phyloP scores from a whole-genome alignment of 2,888 invertebrate species.

The Caenorhabditis doughertyi region DNA sequence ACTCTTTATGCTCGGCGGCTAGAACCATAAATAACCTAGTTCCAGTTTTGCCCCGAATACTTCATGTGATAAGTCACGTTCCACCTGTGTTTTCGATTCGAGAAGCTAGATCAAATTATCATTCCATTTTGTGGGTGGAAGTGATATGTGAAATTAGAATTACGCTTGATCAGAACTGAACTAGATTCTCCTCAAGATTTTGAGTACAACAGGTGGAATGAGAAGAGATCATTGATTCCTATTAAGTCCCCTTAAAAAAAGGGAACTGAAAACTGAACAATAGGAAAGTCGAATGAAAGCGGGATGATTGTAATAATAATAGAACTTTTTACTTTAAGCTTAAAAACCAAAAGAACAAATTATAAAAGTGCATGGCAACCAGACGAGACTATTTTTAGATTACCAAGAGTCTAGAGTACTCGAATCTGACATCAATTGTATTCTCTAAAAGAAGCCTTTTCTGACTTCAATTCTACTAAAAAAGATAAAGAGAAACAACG shows the following conservation, averaged over 20 bases:
- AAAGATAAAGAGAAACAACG: background rate
- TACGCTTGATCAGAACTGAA: background rate
- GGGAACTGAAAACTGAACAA: too few species aligned
- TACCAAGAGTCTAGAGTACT: background rate
- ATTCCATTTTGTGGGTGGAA: background rate
- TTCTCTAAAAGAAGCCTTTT: too few species aligned
- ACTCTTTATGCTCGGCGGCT: too few species aligned
- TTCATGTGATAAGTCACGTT: constrained; percentile 47
- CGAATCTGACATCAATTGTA: constrained; percentile 14
- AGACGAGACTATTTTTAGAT: constrained; percentile 15
- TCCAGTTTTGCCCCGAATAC: constrained; percentile 1
- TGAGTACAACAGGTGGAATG: background rate
- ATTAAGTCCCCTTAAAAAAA: too few species aligned
- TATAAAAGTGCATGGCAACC: background rate
- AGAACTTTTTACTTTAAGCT: background rate
- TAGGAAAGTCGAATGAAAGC: too few species aligned
- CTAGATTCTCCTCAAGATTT: constrained; percentile 16
- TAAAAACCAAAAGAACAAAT: constrained; percentile 10
- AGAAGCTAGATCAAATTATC: constrained; percentile 19
- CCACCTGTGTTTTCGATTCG: constrained; percentile 19
- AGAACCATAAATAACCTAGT: constrained; percentile 33
- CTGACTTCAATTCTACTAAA: background rate
- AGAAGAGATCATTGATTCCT: background rate
- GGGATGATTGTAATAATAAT: too few species aligned
- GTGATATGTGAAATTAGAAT: background rate